phyloP scores from a whole-genome alignment of 2,113 vertebrate genomes.

The Callipepla californica region DNA sequence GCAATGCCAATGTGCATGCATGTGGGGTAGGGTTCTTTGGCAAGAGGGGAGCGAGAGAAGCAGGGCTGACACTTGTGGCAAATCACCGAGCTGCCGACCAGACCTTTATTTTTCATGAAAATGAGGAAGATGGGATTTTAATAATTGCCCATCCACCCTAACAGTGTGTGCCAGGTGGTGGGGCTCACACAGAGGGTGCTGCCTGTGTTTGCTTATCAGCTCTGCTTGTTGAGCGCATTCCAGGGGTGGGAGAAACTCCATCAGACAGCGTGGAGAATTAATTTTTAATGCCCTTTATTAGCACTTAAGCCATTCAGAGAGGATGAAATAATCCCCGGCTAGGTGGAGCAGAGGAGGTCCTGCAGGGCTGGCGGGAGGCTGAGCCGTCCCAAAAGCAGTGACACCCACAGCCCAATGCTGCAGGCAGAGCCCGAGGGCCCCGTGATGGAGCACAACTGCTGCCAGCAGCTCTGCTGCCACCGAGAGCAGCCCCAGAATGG shows the following conservation, averaged over 20 bases:
- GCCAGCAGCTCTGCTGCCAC: background rate
- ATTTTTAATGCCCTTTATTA: slow-evolving; percentile 77
- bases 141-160: background rate
- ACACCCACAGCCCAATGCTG: background rate
- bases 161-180: background rate
- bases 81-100: slow-evolving; percentile 14
- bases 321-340: slow-evolving; percentile 66
- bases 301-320: slow-evolving; percentile 58
- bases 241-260: slow-evolving; percentile 44
- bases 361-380: background rate
- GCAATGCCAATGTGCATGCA: fast-evolving
- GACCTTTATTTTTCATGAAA: background rate
- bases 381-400: background rate
- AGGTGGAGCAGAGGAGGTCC: slow-evolving; percentile 50
- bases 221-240: slow-evolving; percentile 68
- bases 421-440: background rate
- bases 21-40: background rate
- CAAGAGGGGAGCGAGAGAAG: background rate
- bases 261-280: slow-evolving; percentile 74
- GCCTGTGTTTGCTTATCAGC: slow-evolving; percentile 67
- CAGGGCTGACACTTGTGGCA: background rate
- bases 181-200: background rate
- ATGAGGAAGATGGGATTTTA: background rate
- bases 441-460: background rate
- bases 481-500: background rate